A percentile compares a stretch with the other conserved stretches of the same genome.
Evolutionary conservation across 64 coral and sea anemone genomes (phyloP).

Genomic region (Montipora efflorescens): DNA sequence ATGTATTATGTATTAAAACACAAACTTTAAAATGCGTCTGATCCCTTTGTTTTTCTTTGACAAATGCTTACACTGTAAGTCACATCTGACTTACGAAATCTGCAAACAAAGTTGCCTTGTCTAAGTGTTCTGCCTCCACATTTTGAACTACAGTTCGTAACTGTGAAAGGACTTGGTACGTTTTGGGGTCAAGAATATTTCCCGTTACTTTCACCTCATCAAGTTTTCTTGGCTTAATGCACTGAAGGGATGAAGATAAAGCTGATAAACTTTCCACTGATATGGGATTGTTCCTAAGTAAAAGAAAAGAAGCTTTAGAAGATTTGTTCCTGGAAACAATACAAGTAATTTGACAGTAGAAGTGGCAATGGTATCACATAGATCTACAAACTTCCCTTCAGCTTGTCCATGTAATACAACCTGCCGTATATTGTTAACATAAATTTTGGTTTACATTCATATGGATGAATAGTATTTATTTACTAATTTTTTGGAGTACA

Average conservation of each 20-base stretch:
- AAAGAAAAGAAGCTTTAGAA: not conserved
- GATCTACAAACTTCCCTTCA: no score
- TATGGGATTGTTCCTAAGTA: not conserved
- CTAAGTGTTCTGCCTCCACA: constrained; percentile 58
- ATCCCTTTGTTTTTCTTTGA: not conserved
- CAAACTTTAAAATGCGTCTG: no score
- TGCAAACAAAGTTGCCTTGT: constrained; percentile 67
- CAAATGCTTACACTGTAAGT: not conserved
- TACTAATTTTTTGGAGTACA: no score
- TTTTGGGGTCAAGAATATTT: constrained; percentile 40
- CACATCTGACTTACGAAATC: constrained; percentile 77
- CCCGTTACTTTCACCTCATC: constrained; percentile 62
- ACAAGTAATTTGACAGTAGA: no score
- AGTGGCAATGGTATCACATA: no score
- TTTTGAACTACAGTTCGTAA: constrained; percentile 35
- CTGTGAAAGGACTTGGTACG: constrained; percentile 46
- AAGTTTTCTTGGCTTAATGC: constrained; percentile 60
- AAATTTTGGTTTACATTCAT: no score
- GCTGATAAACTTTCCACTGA: constrained; percentile 25
- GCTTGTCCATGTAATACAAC: no score
- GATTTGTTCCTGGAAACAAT: no score
- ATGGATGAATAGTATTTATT: no score
- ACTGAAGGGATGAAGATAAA: constrained; percentile 47
- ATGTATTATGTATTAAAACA: no score
- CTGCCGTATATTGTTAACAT: no score